Base-by-base conservation (phyloP, 2,888 invertebrate genomes). In the Drosophila anomalipes region DNA sequence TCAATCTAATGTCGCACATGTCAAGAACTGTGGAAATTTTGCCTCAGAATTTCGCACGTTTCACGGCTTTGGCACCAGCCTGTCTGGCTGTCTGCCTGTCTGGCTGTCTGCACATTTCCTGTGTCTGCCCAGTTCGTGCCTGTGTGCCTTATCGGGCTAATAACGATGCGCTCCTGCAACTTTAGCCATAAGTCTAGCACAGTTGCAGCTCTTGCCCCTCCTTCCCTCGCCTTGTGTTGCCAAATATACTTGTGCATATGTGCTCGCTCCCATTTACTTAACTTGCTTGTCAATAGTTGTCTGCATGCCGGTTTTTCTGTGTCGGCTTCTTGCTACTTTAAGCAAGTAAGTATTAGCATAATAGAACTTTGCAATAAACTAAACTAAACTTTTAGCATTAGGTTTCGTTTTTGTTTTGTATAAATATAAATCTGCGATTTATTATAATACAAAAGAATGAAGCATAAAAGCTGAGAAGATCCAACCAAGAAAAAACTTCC, bases 1-100 rank as follows among this genome's bases (percentile, higher is more conserved):
- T 88, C 86, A 86, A 86, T 87, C 83, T 87, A 87, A 87, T 87
- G 82, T 74, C 76, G 81, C 81, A 85, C 86, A 88, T 86, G 86
- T 80, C 83, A 75, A 80, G 75, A 86, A 78, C 77, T 86, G 75
- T 77, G 74, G 75, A 88, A 70, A 86, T 86, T 86, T 86, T 85
- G 72, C 74, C 77, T 77, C 79, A 77, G 80, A 86, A 84, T 89
- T 73, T 86, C 70, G 62, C 89, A 84, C 87, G 85, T 84, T 82
- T 83, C 68, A 60, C 71, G 60, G 70, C 61, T 67, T 32, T 44
- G 30, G 22, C 32, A 62, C 65, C 66, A 28, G 70, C 10, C 68
- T 74, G 44, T 49, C 49, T 82, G 81, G 76, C 74, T 63, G 65
- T 73, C 61, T 70, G 81, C 73, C 73, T 86, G 56, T 51, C 61